A percentile compares a stretch with the other conserved stretches of the same genome.
Evolutionary conservation across 2,888 invertebrate species (phyloP).

Genomic region (Acanthosoma haemorrhoidale): DNA sequence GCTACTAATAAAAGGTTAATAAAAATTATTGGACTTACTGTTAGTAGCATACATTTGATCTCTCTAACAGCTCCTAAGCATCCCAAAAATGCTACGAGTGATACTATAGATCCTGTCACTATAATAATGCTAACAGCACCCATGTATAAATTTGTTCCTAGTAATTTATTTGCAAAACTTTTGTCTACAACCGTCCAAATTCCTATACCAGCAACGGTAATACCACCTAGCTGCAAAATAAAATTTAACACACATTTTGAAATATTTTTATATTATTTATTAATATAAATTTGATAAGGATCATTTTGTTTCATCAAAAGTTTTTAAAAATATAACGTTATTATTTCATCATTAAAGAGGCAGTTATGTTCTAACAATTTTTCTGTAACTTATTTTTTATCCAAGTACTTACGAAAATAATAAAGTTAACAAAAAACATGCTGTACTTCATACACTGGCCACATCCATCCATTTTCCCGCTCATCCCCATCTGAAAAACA

Average conservation of each 20-base stretch:
- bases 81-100: constrained; percentile 81
- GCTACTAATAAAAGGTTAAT: too few relatives aligned
- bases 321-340: too few relatives aligned
- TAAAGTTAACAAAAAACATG: constrained; percentile 73
- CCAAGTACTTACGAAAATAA: constrained; percentile 73
- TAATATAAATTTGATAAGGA: background rate
- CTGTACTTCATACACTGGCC: constrained; percentile 83
- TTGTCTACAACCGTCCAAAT: constrained; percentile 81
- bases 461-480: constrained; percentile 80
- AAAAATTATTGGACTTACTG: too few relatives aligned
- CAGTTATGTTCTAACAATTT: too few relatives aligned
- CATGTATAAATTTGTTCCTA: constrained; percentile 81
- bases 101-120: constrained; percentile 72
- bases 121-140: constrained; percentile 81
- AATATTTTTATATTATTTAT: too few relatives aligned
- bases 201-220: constrained; percentile 69
- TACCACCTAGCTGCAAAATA: constrained; percentile 72
- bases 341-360: too few relatives aligned
- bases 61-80: constrained; percentile 91
- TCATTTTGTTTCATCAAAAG: too few relatives aligned
- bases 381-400: too few relatives aligned
- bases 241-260: too few relatives aligned
- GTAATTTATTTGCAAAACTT: constrained; percentile 74
- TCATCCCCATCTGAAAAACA: constrained; percentile 59
- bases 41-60: constrained; percentile 86